Evolutionary conservation across 2,113 vertebrate genomes (phyloP), one percentile per base, ranked within the genome.

Genomic region (Gavialis gangeticus): DNA sequence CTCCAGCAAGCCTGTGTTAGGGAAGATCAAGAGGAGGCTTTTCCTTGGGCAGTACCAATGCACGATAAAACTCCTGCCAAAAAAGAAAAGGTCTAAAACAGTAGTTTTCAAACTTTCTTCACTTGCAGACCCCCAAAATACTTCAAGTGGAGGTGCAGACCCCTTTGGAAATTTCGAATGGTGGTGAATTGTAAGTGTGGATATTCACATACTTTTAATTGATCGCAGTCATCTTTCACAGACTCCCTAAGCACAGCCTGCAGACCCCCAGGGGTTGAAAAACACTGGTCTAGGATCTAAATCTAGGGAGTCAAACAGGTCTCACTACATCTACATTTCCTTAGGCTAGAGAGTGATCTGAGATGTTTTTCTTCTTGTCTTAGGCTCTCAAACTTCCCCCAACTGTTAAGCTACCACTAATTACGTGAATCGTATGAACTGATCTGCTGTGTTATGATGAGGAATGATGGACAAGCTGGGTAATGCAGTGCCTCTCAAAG

Each of bases 391-490:
- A 34, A 5, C 67, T 12, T 21, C 30, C 11, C 30, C 19, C 16
- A 46, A 46, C 46, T 46, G 46, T 46, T 46, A 46, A 46, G 46
- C 46, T 46, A 46, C 46, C 46, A 46, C 17, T 19, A 37, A 34
- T 10, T 69, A 30, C 12, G 34, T 34, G 30, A 34, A 34, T 34
- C 19, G 4, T 69, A 37, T 21, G 30, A 37, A 22, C 19, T 69
- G 34, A 37, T 22, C 19, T 34, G 30, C 19, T 37, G 30, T 37
- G 30, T 10, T 37, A 18, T 30, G 66, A 57, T 2, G 12, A 66
- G 59, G 22, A 0, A 16, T 0, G 17, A 84, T 14, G 6, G n/a
- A 11, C 0, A 19, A 2, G 8, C 1, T 2, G n/a, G 14, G 46
- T 79, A 82, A 91, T 54, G 1, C 18, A 69, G 25, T 5, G 15